Percentiles rank a stretch among this genome's conserved stretches.
These are phyloP conservation scores for Aelia acuminata DNA, from an alignment of 2,888 invertebrate genomes.

Conservation along the genomic window DNA sequence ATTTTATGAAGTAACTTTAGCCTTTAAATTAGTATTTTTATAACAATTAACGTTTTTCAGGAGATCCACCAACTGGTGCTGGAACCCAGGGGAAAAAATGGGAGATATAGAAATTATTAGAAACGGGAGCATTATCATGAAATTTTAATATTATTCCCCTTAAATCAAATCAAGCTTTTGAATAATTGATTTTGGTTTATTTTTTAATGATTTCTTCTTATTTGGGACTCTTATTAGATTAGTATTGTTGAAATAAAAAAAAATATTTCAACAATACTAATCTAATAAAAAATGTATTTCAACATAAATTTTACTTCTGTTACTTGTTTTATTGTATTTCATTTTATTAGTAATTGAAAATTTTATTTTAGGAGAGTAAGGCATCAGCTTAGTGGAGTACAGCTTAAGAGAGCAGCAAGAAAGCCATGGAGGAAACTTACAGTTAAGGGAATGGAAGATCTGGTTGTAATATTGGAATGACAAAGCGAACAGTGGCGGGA, in stretches of 20 bases:
- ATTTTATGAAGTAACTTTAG: too few relatives aligned
- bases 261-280: background rate
- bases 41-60: too few relatives aligned
- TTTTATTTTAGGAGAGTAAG: conserved; percentile 81
- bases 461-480: conserved; percentile 72
- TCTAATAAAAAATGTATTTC: background rate
- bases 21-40: too few relatives aligned
- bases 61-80: too few relatives aligned
- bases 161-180: too few relatives aligned
- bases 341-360: background rate
- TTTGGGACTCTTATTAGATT: background rate
- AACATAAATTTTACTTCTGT: too few relatives aligned
- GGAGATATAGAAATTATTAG: too few relatives aligned
- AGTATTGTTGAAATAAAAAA: background rate
- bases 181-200: too few relatives aligned
- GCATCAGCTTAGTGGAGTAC: conserved; percentile 83
- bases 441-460: conserved; percentile 69
- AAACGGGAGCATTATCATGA: too few relatives aligned
- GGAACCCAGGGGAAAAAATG: too few relatives aligned
- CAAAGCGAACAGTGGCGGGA: conserved; percentile 65
- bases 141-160: too few relatives aligned
- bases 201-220: too few relatives aligned
- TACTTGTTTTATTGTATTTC: background rate
- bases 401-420: conserved; percentile 86
- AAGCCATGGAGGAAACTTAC: conserved; percentile 83